phyloP scores from a whole-genome alignment of 1,140 invertebrate genomes.

The Heliconius nattereri region DNA sequence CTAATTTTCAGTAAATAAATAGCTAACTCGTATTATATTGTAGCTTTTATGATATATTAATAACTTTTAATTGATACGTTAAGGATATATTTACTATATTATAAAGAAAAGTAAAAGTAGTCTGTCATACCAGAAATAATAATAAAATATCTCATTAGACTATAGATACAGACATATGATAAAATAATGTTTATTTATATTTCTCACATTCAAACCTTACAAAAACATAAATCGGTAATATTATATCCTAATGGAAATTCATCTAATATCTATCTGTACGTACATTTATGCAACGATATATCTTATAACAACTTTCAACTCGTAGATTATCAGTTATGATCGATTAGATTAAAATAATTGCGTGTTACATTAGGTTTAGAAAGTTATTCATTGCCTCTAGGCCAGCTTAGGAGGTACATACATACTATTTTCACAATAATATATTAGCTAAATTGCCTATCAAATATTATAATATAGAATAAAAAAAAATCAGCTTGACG shows the following conservation, averaged over 20 bases:
- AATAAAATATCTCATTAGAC: too few relatives aligned
- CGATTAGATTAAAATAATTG: constrained; percentile 33
- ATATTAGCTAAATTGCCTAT: neutral
- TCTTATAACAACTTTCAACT: constrained; percentile 23
- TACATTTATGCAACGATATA: neutral
- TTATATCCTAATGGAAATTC: neutral
- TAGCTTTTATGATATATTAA: too few relatives aligned
- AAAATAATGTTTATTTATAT: too few relatives aligned
- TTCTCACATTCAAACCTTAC: neutral
- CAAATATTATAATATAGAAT: neutral
- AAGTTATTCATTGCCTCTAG: constrained; percentile 23
- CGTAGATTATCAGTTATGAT: constrained; percentile 21
- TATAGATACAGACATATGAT: too few relatives aligned
- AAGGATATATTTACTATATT: too few relatives aligned
- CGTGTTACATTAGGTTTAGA: constrained; percentile 29
- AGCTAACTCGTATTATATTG: too few relatives aligned
- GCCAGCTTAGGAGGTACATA: neutral
- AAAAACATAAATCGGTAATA: constrained; percentile 2
- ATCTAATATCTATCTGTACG: neutral
- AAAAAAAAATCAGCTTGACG: neutral
- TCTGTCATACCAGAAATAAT: too few relatives aligned
- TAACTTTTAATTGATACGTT: too few relatives aligned
- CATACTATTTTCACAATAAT: neutral
- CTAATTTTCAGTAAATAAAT: too few relatives aligned
- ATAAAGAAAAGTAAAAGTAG: too few relatives aligned